Evolutionary conservation across 2,888 invertebrate genomes (phyloP).

Genomic region (Deilephila elpenor): DNA sequence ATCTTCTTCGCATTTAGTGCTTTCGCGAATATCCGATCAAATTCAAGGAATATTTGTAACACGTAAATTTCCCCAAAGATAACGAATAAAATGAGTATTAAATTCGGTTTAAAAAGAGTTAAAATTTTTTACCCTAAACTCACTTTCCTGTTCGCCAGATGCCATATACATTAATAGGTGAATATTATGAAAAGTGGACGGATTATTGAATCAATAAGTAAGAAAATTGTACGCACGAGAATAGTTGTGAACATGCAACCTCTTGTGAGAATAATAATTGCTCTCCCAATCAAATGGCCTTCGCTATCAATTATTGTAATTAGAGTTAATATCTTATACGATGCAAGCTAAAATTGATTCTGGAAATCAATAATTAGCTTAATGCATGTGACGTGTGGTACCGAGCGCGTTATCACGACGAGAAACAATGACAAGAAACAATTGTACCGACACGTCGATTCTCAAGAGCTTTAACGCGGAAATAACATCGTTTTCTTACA

Average conservation of each 20-base stretch:
- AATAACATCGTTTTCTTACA: not conserved
- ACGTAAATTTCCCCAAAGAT: not conserved
- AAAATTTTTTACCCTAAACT: not conserved
- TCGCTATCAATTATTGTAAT: constrained; percentile 47
- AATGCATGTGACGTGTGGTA: constrained; percentile 33
- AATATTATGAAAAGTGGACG: not conserved
- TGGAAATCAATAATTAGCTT: constrained; percentile 40
- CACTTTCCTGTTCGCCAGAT: not conserved
- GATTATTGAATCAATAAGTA: not conserved
- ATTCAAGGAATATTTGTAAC: constrained; percentile 3
- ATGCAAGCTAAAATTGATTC: constrained; percentile 40
- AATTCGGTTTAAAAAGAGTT: not conserved
- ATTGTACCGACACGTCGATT: not conserved
- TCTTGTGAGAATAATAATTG: constrained; percentile 34
- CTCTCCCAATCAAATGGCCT: constrained; percentile 45
- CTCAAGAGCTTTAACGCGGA: not conserved
- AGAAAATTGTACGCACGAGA: not conserved
- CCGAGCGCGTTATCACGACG: not conserved
- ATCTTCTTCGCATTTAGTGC: constrained; percentile 37
- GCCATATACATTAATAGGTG: not conserved
- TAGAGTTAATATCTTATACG: constrained; percentile 45
- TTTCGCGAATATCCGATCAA: not conserved
- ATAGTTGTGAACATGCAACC: constrained; percentile 22
- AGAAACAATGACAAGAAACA: not conserved
- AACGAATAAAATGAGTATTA: not conserved